Conservation (phyloP, 2,797 vertebrate species). For the Cryptoblepharus egeriae region DNA sequence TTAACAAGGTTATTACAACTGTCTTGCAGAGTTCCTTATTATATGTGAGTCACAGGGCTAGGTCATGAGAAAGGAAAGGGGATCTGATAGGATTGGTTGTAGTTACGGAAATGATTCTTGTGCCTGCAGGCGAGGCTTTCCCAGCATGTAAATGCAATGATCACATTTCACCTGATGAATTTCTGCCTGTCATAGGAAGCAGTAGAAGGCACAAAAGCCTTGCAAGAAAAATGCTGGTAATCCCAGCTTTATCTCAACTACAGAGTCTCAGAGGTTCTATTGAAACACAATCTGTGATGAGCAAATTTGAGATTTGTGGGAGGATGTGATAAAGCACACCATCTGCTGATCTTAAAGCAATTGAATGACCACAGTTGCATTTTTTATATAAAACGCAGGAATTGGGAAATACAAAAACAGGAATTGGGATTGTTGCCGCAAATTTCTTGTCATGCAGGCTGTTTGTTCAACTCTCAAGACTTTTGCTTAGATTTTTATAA, state of each 20-base stretch:
- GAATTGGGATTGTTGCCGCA: neutral
- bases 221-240: neutral
- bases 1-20: neutral
- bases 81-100: neutral
- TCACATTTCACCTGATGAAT: neutral
- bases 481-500: neutral
- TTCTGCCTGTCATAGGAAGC: neutral
- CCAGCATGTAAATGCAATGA: neutral
- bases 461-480: no score
- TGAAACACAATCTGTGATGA: no score
- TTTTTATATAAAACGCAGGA: neutral
- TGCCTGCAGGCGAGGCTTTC: neutral
- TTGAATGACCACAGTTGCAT: neutral
- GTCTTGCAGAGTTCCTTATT: neutral
- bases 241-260: neutral
- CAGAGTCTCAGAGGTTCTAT: no score
- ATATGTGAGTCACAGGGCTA: neutral
- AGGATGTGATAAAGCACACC: neutral
- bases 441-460: neutral
- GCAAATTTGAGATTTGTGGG: no score
- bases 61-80: neutral
- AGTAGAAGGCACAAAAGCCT: neutral
- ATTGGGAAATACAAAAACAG: neutral
- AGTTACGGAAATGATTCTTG: neutral
- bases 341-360: neutral